Evolutionary conservation across 2,888 invertebrate species (phyloP).

Genomic region (Leptothorax acervorum): DNA sequence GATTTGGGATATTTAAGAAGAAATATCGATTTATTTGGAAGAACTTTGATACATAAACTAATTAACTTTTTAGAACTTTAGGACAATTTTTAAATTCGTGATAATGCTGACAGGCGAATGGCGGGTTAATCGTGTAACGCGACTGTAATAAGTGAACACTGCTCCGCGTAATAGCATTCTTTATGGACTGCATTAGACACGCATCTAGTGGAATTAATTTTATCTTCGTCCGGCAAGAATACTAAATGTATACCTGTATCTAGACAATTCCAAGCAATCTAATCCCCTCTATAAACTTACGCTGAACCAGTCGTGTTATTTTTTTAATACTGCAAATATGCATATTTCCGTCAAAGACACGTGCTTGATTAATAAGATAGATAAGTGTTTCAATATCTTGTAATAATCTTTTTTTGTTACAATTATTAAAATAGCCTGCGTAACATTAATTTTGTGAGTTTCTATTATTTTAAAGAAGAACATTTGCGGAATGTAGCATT

Average conservation of each 20-base stretch:
- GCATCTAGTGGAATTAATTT: neutral
- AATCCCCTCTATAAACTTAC: neutral
- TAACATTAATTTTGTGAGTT: slow-evolving; percentile 2
- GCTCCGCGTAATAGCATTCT: neutral
- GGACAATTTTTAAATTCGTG: neutral
- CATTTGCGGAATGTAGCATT: neutral
- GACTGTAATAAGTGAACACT: neutral
- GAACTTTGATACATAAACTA: neutral
- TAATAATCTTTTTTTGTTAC: neutral
- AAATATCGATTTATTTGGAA: neutral
- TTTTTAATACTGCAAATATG: neutral
- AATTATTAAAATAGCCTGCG: neutral
- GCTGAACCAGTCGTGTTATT: neutral
- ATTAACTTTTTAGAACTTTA: neutral
- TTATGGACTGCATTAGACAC: neutral
- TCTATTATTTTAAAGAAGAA: neutral
- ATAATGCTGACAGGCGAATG: neutral
- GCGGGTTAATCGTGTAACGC: neutral
- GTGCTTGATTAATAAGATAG: neutral
- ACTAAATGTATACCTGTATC: neutral
- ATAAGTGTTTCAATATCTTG: neutral
- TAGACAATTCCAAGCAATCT: neutral
- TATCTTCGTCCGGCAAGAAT: neutral
- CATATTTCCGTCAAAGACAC: neutral
- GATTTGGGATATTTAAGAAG: neutral